These are phyloP conservation scores for Drosophila pectinifera DNA, from an alignment of 1,140 invertebrate genomes.

Conservation along the genomic window DNA sequence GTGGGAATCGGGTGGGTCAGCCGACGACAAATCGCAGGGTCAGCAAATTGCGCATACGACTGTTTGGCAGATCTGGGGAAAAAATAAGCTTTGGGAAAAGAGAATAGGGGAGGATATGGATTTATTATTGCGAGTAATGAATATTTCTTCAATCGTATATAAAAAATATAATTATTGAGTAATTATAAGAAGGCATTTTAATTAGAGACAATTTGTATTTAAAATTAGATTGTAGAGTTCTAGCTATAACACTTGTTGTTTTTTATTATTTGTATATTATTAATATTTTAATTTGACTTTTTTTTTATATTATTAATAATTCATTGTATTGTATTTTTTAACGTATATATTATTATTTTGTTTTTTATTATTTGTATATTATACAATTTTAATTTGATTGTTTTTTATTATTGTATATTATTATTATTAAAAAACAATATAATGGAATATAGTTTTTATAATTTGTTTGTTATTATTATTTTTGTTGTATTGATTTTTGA, in stretches of 20 bases:
- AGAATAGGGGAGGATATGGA: not conserved
- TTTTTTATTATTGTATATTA: no score
- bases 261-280: no score
- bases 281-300: not conserved
- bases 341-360: no score
- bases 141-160: not conserved
- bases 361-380: no score
- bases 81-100: not conserved
- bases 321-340: no score
- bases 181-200: not conserved
- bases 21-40: slow-evolving; percentile 33
- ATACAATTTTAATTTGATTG: not conserved
- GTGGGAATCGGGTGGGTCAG: slow-evolving; percentile 43
- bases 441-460: no score
- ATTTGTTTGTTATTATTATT: not conserved
- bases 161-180: not conserved
- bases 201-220: no score
- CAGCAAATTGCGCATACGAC: slow-evolving; percentile 29
- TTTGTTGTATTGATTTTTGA: no score
- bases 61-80: not conserved
- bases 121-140: no score
- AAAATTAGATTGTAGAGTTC: no score
- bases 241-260: no score
- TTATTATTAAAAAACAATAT: not conserved
- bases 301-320: not conserved